Base-by-base conservation (phyloP, 2,888 invertebrate species). In the Lapara coniferarum region DNA sequence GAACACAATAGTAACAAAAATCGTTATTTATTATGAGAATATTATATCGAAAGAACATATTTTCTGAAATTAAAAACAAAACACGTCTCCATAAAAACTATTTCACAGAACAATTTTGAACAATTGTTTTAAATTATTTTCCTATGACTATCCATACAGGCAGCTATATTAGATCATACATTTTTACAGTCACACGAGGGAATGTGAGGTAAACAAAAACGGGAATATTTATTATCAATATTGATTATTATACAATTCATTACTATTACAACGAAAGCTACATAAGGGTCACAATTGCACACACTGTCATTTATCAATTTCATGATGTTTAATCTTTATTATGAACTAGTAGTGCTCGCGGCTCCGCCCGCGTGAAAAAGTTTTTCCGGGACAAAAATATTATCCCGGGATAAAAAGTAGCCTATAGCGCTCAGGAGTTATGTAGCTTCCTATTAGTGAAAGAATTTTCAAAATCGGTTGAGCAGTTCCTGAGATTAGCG, bases 161-260 rank as follows among this genome's bases (percentile, higher is more conserved):
- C 58, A 44, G 19, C 10, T 19, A 56, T 13, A 56, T 25, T 58
- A 37, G 6, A 44, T 37, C 44, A 59, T 19, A 59, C 16, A 44
- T 46, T 16, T 59, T 46, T 16, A 37, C n/a, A 46, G 44, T 59
- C 19, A 16, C 19, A 49, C 63, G 16, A 63, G 63, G 63, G 63
- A 63, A 63, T 63, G 63, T 63, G 63, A 49, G 63, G 63, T 63
- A 19, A 19, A 16, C 13, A 12, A 19, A 63, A 63, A 63, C 49
- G 16, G 19, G 63, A 49, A 63, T 63, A 63, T 49, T 63, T 49
- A 19, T 13, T 63, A 49, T 13, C 56, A 56, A 46, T 49, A 49
- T 63, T 49, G 46, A 63, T 63, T 49, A 63, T 63, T 25, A 19
- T 63, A 63, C 59, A 63, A 46, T 59, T 59, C 16, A 16, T 46